These are phyloP conservation scores for Spinus pinus DNA, from an alignment of 2,797 vertebrate genomes.

Conservation along the genomic window DNA sequence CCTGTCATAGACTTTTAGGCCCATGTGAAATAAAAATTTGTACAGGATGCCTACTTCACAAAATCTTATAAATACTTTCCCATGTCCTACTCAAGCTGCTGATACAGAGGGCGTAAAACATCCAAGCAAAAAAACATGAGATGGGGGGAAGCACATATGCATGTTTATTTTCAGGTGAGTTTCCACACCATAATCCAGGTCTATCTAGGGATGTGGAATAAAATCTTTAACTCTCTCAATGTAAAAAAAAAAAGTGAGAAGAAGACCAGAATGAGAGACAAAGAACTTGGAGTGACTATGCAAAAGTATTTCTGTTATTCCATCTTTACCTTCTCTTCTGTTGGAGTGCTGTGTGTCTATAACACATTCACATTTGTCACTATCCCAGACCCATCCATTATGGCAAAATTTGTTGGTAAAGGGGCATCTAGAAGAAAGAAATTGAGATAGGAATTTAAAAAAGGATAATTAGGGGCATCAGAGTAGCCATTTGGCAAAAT, in stretches of 20 bases:
- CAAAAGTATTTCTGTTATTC: neutral
- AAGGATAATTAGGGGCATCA: neutral
- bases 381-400: conserved; percentile 90
- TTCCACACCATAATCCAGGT: neutral
- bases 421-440: conserved; percentile 73
- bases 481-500: neutral
- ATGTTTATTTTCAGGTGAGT: neutral
- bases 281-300: neutral
- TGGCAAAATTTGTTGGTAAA: conserved; percentile 85
- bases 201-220: neutral
- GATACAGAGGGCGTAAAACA: neutral
- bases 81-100: neutral
- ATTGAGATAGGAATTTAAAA: neutral
- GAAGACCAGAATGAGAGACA: neutral
- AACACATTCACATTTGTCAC: conserved; percentile 86
- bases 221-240: neutral
- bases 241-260: neutral
- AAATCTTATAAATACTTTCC: neutral
- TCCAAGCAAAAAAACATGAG: neutral
- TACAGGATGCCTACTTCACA: neutral
- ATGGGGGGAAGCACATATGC: accelerated
- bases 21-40: neutral
- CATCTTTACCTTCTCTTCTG: conserved; percentile 72
- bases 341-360: conserved; percentile 72
- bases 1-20: neutral